phyloP scores from a whole-genome alignment of 1,140 invertebrate genomes.

The Frieseomelitta varia region DNA sequence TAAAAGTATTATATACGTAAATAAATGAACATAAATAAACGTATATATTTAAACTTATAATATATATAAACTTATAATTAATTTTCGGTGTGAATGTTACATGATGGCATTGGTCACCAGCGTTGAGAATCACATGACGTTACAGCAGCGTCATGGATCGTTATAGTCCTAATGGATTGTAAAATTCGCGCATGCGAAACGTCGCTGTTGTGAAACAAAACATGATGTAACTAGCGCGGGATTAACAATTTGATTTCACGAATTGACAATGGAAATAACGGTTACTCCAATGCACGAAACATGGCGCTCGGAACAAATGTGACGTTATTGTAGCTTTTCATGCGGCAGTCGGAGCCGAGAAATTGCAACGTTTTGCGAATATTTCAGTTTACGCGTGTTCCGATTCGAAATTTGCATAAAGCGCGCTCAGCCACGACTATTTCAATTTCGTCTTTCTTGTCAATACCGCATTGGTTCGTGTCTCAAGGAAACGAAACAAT shows the following conservation, averaged over 20 bases:
- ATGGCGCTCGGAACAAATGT: neutral
- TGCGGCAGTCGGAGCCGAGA: neutral
- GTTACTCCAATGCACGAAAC: neutral
- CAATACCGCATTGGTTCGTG: neutral
- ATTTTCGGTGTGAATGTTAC: no score
- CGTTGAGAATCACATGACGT: no score
- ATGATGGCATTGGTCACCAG: no score
- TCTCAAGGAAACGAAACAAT: neutral
- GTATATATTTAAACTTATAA: no score
- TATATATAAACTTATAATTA: no score
- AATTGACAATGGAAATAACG: neutral
- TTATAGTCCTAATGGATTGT: neutral
- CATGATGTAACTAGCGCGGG: no score
- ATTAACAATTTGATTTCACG: neutral
- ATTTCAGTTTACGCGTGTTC: neutral
- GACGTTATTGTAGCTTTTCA: neutral
- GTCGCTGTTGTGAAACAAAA: neutral
- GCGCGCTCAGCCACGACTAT: no score
- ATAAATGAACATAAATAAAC: no score
- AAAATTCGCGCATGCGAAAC: no score
- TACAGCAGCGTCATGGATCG: no score
- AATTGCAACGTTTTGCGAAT: slow-evolving; percentile 10
- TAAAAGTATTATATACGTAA: no score
- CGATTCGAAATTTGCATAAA: neutral
- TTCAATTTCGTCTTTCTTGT: neutral